Base-by-base conservation (phyloP, 2,888 invertebrate species). In the Neoaliturus tenellus region DNA sequence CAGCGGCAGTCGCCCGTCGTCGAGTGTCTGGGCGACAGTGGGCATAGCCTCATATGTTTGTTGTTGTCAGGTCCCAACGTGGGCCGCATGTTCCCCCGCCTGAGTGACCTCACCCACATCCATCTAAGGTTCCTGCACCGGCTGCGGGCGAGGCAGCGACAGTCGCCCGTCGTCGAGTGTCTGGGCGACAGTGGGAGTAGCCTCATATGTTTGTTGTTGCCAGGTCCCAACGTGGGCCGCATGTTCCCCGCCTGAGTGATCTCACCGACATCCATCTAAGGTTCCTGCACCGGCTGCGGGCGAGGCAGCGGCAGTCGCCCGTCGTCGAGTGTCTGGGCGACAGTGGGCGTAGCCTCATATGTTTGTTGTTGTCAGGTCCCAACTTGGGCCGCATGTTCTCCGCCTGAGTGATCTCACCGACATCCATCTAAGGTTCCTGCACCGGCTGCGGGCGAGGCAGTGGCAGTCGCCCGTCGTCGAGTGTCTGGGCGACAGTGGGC, bases 191-290 rank as follows among this genome's bases (percentile, higher is more conserved):
- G n/a, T n/a, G n/a, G n/a, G n/a, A n/a, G n/a, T n/a, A n/a, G n/a
- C n/a, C n/a, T n/a, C n/a, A n/a, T n/a, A n/a, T n/a, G n/a, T n/a
- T n/a, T n/a, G n/a, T n/a, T n/a, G n/a, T n/a, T n/a, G n/a, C n/a
- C 69, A 81, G 92, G 94, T 83, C 89, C 91, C 6, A 94, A 95
- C 88, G 93, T 98, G n/a, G 95, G 96, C 86, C 93, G 96, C 85
- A 96, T 98, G 94, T 98, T 98, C 98, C 98, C 0, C 93, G 97
- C 41, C 92, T 98, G 58, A 93, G 93, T 80, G 97, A 98, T 89
- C 93, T 98, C 86, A 96, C 97, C 89, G 94, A 97, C 87, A 93
- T 98, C 84, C 99, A 99, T 91, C 94, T 96, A 84, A 91, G 92
- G 81, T 94, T 98, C 89, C 91, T 98, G 51, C 92, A 93, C 3